Conservation (phyloP, 2,797 vertebrate genomes). For the Falco concolor region DNA sequence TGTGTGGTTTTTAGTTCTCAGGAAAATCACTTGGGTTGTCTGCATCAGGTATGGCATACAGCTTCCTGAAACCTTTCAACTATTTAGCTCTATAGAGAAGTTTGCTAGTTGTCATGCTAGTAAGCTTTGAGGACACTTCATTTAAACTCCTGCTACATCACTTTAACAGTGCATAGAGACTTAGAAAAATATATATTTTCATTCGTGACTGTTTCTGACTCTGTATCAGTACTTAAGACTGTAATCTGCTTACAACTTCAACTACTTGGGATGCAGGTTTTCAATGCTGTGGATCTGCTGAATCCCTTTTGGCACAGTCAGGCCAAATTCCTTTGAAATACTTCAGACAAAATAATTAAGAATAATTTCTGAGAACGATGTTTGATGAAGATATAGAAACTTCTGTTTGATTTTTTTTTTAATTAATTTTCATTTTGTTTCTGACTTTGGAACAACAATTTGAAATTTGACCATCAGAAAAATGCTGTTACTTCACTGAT, state of each 20-base stretch:
- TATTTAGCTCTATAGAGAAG: background rate
- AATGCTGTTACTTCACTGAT: background rate
- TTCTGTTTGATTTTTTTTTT: background rate
- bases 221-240: background rate
- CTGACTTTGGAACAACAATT: background rate
- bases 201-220: background rate
- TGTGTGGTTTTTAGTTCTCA: background rate
- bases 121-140: background rate
- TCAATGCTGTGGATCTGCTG: background rate
- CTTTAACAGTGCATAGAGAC: background rate
- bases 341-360: background rate
- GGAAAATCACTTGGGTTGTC: background rate
- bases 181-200: background rate
- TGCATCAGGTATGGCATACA: background rate
- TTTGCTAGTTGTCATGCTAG: background rate
- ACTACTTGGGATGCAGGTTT: background rate
- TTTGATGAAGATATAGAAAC: background rate
- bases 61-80: background rate
- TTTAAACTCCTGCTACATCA: background rate
- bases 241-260: background rate
- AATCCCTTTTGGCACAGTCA: background rate
- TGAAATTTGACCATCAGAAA: background rate
- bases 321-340: background rate
- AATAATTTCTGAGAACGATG: background rate
- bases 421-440: background rate